Evolutionary conservation across 1,140 invertebrate genomes (phyloP).

Genomic region (Trichonephila inaurata): DNA sequence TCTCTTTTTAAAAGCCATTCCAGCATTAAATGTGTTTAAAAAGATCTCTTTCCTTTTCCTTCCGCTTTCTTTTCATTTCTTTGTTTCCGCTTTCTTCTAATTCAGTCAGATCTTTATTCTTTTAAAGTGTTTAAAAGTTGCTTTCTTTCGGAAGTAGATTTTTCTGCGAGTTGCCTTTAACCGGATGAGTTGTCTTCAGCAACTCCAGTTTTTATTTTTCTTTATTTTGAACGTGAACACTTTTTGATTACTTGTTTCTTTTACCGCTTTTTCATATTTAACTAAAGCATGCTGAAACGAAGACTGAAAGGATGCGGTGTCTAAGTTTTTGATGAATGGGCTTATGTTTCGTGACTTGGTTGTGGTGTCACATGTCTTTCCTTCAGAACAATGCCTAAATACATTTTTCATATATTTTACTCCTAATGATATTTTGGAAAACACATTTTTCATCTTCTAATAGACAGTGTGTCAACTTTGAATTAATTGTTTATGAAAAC

Average conservation of each 20-base stretch:
- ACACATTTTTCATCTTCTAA: no score
- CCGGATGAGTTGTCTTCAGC: conserved; percentile 27
- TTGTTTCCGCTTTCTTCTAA: neutral
- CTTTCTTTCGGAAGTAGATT: conserved; percentile 17
- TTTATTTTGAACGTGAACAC: neutral
- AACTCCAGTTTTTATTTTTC: neutral
- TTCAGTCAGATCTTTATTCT: conserved; percentile 14
- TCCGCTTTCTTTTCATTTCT: conserved; percentile 16
- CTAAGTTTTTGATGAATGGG: neutral
- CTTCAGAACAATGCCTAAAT: no score
- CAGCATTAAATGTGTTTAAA: neutral
- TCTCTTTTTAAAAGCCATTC: no score
- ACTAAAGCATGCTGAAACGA: neutral
- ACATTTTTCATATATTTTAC: no score
- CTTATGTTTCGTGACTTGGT: neutral
- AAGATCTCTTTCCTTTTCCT: neutral
- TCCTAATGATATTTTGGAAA: no score
- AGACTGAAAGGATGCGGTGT: neutral
- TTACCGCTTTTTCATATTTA: conserved; percentile 2
- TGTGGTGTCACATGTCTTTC: neutral
- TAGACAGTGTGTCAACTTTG: no score
- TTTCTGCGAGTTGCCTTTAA: conserved; percentile 34
- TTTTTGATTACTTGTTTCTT: neutral
- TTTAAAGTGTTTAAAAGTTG: conserved; percentile 11
- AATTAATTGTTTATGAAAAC: no score